A percentile compares a stretch with the other conserved stretches of the same genome.
Conservation (phyloP, 2,113 vertebrate species). For the Dipodomys merriami region DNA sequence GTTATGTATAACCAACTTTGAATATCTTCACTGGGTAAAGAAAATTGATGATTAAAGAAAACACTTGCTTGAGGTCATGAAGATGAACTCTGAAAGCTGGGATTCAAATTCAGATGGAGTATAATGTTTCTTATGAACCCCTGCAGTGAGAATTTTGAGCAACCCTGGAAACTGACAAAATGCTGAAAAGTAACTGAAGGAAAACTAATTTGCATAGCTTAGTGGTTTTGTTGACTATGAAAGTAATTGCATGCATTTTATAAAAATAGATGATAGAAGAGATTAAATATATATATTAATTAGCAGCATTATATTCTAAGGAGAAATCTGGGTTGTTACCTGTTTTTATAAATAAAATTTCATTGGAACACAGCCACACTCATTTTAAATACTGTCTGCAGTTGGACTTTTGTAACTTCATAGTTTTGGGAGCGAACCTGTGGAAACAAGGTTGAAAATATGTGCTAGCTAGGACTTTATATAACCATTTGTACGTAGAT, state of each 20-base stretch:
- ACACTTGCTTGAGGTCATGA: not conserved
- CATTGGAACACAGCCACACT: slow-evolving; percentile 46
- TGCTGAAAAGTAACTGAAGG: not conserved
- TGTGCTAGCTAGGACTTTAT: not conserved
- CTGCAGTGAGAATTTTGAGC: not conserved
- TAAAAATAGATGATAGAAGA: slow-evolving; percentile 35
- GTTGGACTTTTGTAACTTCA: slow-evolving; percentile 14
- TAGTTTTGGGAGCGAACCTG: not conserved
- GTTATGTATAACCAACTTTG: not conserved
- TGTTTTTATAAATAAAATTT: slow-evolving; percentile 39
- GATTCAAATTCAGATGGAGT: not conserved
- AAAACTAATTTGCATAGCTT: not conserved
- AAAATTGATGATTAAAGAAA: not conserved
- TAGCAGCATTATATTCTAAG: slow-evolving; percentile 27
- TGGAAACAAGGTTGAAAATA: not conserved
- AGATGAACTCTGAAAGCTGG: not conserved
- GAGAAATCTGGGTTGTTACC: slow-evolving; percentile 28
- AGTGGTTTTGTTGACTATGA: slow-evolving; percentile 38
- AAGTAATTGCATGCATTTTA: slow-evolving; percentile 38
- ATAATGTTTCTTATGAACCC: not conserved
- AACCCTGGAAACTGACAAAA: not conserved
- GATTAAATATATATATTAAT: slow-evolving; percentile 60
- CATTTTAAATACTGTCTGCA: slow-evolving; percentile 30
- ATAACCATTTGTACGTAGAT: not conserved
- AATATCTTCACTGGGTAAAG: not conserved